phyloP scores from a whole-genome alignment of 2,888 invertebrate species.

The Ophioninae sp. region DNA sequence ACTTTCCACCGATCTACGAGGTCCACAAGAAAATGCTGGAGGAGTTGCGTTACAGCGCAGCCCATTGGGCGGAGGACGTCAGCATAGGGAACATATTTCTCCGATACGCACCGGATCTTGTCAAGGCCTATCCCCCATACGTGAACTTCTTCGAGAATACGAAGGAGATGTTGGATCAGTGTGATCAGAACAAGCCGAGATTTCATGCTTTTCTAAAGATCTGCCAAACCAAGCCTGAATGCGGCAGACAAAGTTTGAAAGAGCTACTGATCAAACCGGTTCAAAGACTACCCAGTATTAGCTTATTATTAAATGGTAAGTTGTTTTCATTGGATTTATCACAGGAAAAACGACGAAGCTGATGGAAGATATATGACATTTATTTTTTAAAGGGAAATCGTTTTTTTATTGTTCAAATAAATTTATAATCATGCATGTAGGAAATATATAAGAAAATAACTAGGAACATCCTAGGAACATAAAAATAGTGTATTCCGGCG shows the following conservation, averaged over 20 bases:
- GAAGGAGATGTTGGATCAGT: slow-evolving; percentile 94
- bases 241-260: slow-evolving; percentile 96
- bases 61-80: slow-evolving; percentile 94
- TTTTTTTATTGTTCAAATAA: too few species aligned
- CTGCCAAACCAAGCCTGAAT: slow-evolving; percentile 96
- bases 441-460: too few species aligned
- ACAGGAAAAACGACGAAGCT: background rate
- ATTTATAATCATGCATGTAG: too few species aligned
- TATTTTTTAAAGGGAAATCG: too few species aligned
- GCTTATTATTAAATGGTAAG: slow-evolving; percentile 95
- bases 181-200: slow-evolving; percentile 95
- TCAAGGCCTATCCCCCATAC: slow-evolving; percentile 98
- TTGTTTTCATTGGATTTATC: slow-evolving; percentile 57
- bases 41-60: slow-evolving; percentile 83
- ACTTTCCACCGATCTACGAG: slow-evolving; percentile 96
- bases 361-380: slow-evolving; percentile 1
- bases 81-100: slow-evolving; percentile 94
- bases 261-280: slow-evolving; percentile 98
- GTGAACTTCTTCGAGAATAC: slow-evolving; percentile 99
- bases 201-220: slow-evolving; percentile 99
- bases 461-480: too few species aligned
- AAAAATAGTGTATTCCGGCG: too few species aligned
- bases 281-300: slow-evolving; percentile 97
- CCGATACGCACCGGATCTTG: slow-evolving; percentile 92
- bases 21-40: slow-evolving; percentile 91